Conservation (phyloP, 2,113 vertebrate genomes). For the Plectropomus leopardus region DNA sequence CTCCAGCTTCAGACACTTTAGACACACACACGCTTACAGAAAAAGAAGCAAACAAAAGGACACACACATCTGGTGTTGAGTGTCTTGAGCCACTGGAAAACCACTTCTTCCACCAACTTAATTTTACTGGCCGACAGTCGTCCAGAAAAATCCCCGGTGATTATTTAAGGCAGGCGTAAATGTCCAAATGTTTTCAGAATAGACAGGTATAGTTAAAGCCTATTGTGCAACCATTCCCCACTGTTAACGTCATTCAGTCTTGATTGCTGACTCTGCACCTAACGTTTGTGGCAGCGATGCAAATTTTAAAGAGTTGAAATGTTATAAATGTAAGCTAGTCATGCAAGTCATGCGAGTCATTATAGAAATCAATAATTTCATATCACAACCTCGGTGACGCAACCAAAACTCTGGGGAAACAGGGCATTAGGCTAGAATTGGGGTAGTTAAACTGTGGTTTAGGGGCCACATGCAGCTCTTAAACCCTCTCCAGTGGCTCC, state of each 20-base stretch:
- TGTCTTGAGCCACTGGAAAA: conserved; percentile 7
- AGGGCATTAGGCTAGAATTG: too few relatives aligned
- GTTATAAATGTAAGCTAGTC: background rate
- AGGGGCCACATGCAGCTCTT: too few relatives aligned
- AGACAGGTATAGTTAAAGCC: too few relatives aligned
- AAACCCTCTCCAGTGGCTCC: too few relatives aligned
- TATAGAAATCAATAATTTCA: too few relatives aligned
- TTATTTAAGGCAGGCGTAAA: background rate
- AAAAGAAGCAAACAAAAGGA: conserved; percentile 34
- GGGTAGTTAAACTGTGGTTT: too few relatives aligned
- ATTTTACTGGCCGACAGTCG: background rate
- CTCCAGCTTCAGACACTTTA: conserved; percentile 49
- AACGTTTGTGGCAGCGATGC: background rate
- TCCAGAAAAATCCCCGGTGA: background rate
- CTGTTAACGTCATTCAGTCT: background rate
- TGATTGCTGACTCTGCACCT: background rate
- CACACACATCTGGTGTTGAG: conserved; percentile 44
- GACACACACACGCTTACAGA: conserved; percentile 10
- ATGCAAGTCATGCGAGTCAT: too few relatives aligned
- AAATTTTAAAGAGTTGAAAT: background rate
- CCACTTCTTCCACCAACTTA: background rate
- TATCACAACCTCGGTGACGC: too few relatives aligned
- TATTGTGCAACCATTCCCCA: background rate
- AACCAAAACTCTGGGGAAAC: too few relatives aligned
- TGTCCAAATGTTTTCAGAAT: background rate